Evolutionary conservation across 1,140 invertebrate genomes (phyloP), one percentile per base, ranked within the genome.

Genomic region (Papilio helenus): DNA sequence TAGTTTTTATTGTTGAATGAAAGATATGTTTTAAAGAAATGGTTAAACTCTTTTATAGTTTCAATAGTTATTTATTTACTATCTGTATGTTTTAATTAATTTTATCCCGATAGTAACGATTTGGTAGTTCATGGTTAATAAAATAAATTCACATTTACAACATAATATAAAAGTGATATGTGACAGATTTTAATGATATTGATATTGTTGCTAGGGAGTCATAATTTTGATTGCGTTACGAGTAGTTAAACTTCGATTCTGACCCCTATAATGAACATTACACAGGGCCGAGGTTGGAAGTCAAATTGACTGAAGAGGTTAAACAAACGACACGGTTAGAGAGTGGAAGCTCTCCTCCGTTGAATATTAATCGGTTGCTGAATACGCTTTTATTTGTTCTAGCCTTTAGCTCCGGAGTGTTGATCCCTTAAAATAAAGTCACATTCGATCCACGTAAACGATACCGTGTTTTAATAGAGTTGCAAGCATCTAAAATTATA

Each of bases 271-370:
- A 94, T 94, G 91, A 92, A 93, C 92, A 92, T 92, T 92, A 94
- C 92, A 94, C 89, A 94, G 88, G 90, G 84, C 88, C 87, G 90
- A 90, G 92, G 92, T 93, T 87, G 91, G 89, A 93, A 92, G 92
- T 93, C 92, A 93, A 93, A 94, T 93, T 93, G 92, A 94, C 89
- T 92, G 92, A 94, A 94, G 91, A 93, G 92, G 91, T 94, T 94
- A 93, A 92, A 93, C 92, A 93, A 94, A 94, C 92, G 91, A 89
- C 88, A 91, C 87, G 92, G 92, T 90, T 89, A 87, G 88, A 84
- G 87, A 89, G 89, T 88, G 87, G 87, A 90, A 89, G 87, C 92
- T 89, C 89, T 86, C 85, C 88, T 92, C 89, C 87, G 88, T 87
- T 88, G 91, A 94, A 94, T 94, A 94, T 94, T 94, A 94, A 94